Evolutionary conservation across 2,888 invertebrate species (phyloP), one percentile per base, ranked within the genome.

Genomic region (Beris chalybata): DNA sequence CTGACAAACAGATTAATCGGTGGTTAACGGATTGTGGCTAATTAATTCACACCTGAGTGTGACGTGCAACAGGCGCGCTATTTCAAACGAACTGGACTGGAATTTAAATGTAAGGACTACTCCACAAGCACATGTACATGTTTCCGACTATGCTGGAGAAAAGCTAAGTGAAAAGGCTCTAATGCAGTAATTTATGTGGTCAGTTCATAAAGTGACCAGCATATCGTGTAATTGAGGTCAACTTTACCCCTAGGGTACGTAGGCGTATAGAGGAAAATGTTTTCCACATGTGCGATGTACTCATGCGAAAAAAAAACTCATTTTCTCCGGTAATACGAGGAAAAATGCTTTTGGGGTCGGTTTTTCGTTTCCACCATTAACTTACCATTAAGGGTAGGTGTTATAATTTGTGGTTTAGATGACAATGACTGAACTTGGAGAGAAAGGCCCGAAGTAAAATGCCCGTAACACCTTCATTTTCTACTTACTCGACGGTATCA

Each of bases 161-260:
- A 38, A 38, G 38, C 38, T 38, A 61, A 61, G 61, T 61, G 61
- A 61, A 61, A 56, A 61, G 50, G 29, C 61, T 68, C 68, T 68
- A 65, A 66, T 68, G 65, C 69, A 67, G 69, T 69, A 69, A 69
- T 69, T 69, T 69, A 69, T 69, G 69, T 67, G 69, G 69, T 69
- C 65, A 66, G 69, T 67, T 67, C 69, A 69, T 69, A 67, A 69
- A 69, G 59, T 69, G 67, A 69, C 69, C 69, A 69, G 59, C 53
- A 67, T 65, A 67, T 67, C 67, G 69, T 69, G 58, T 69, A 69
- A 69, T 69, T 69, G 69, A 66, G 69, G 69, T 69, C 67, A 69
- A 67, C 53, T 67, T 64, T 48, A 59, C 48, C 64, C 69, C 50
- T 38, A 61, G 58, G 65, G 57, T 58, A 48, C 61, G 56, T 61